Evolutionary conservation across 2,113 vertebrate species (phyloP).

Genomic region (Vimba vimba): DNA sequence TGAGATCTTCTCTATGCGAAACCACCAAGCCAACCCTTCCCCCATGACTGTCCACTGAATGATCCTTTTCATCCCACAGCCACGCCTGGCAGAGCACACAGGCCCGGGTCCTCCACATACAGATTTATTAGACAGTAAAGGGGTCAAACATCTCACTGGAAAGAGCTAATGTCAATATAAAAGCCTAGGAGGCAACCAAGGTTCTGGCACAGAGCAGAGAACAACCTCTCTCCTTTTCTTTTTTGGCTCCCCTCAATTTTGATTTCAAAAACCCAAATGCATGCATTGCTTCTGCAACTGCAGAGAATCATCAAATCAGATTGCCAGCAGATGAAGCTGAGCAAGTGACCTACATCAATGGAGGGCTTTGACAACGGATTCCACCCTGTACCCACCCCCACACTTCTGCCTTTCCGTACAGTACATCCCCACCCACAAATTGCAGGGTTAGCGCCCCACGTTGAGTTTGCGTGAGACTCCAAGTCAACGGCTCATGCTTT

Average conservation of each 20-base stretch:
- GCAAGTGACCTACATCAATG: conserved; percentile 78
- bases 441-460: conserved; percentile 52
- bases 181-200: conserved; percentile 32
- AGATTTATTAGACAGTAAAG: conserved; percentile 65
- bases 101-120: conserved; percentile 57
- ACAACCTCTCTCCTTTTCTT: conserved; percentile 14
- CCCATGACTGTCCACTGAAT: conserved; percentile 50
- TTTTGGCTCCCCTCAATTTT: neutral
- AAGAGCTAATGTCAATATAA: conserved; percentile 52
- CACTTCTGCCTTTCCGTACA: conserved; percentile 51
- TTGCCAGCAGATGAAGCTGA: conserved; percentile 72
- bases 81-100: conserved; percentile 52
- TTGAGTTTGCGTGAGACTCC: conserved; percentile 57
- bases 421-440: conserved; percentile 49
- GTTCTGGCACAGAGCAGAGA: conserved; percentile 13
- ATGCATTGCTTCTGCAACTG: conserved; percentile 49
- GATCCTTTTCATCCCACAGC: conserved; percentile 59
- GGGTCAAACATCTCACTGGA: conserved; percentile 61
- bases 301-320: conserved; percentile 71
- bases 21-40: conserved; percentile 44
- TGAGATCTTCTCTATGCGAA: conserved; percentile 57
- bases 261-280: conserved; percentile 39
- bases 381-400: conserved; percentile 68
- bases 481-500: conserved; percentile 50
- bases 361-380: conserved; percentile 71